Base-by-base conservation (phyloP, 2,113 vertebrate species). In the Macheiramphus alcinus region DNA sequence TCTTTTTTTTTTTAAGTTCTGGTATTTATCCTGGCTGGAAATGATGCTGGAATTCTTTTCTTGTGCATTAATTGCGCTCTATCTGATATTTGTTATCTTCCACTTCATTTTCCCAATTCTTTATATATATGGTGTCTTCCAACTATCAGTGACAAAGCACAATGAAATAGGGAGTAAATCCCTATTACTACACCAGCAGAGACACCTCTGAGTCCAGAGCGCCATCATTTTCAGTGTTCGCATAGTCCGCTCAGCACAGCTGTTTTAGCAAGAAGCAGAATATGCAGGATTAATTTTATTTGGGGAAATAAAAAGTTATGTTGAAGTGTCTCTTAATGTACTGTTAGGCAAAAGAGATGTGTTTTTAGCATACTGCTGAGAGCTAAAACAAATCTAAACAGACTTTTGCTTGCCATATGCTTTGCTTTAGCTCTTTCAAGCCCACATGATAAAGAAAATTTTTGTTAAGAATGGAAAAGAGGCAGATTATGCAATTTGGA, bases 141-240 rank as follows among this genome's bases (percentile, higher is more conserved):
- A 83, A 3, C 32, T n/a, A 7, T 13, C 15, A 55, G 6, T 36
- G 31, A 68, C 13, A 27, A 75, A 76, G 17, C 3, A 2, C 21
- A 63, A 7, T 0, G 1, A 55, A 82, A 59, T 4, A 38, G 40
- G 40, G 47, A 36, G 7, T 9, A 52, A 88, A 75, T 48, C 7
- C 6, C 2, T 71, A 26, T 26, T 26, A 4, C 58, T 58, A 58
- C 1, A 48, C 1, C 6, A 61, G 9, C 0, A 1, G 16, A 16
- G 12, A 65, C 19, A 20, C 2, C 26, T 18, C 29, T 61, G 17
- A 65, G 10, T 32, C 13, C 27, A 74, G 55, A 17, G 2, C 9
- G 7, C 4, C 3, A 7, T 71, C 16, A 25, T 58, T 93, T 74
- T 66, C 12, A 48, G 10, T 55, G 14, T 18, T 86, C 8, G 1